Conservation (phyloP, 2,797 vertebrate genomes). For the Liasis olivaceus region DNA sequence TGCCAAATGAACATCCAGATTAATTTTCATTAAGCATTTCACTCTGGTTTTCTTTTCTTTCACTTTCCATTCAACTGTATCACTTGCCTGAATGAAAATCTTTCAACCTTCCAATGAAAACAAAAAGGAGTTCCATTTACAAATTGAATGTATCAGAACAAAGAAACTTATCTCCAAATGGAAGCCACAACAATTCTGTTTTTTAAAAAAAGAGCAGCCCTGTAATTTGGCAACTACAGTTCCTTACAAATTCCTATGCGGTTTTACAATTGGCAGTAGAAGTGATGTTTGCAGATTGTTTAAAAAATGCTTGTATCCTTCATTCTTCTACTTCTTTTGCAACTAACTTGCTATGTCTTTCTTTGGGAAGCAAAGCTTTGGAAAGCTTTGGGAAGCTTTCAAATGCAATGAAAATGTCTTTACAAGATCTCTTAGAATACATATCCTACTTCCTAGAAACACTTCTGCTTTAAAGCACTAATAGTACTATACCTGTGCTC, state of each 20-base stretch:
- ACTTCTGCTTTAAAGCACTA: background rate
- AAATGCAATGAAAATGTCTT: conserved; percentile 69
- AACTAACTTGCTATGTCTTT: conserved; percentile 71
- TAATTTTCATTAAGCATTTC: conserved; percentile 57
- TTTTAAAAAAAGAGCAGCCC: conserved; percentile 67
- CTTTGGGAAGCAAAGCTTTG: no score
- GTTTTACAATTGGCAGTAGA: conserved; percentile 75
- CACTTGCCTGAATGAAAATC: conserved; percentile 49
- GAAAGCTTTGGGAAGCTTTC: no score
- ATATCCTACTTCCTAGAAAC: background rate
- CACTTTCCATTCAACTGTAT: conserved; percentile 15
- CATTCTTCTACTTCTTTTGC: conserved; percentile 64
- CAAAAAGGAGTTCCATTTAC: conserved; percentile 70
- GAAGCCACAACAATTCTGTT: conserved; percentile 64
- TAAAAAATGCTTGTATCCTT: conserved; percentile 72
- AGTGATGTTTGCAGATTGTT: conserved; percentile 73
- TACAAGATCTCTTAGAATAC: conserved; percentile 38
- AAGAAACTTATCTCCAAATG: conserved; percentile 71
- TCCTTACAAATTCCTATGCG: conserved; percentile 65
- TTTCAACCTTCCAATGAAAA: conserved; percentile 69
- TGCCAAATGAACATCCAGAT: conserved; percentile 53
- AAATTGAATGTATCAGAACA: conserved; percentile 70
- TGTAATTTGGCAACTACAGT: conserved; percentile 63
- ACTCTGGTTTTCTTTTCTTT: conserved; percentile 50
- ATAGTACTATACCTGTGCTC: background rate